A percentile compares a stretch with the other conserved stretches of the same genome.
These are phyloP conservation scores for Andrena bicolor DNA, from an alignment of 2,888 invertebrate genomes.

Conservation along the genomic window DNA sequence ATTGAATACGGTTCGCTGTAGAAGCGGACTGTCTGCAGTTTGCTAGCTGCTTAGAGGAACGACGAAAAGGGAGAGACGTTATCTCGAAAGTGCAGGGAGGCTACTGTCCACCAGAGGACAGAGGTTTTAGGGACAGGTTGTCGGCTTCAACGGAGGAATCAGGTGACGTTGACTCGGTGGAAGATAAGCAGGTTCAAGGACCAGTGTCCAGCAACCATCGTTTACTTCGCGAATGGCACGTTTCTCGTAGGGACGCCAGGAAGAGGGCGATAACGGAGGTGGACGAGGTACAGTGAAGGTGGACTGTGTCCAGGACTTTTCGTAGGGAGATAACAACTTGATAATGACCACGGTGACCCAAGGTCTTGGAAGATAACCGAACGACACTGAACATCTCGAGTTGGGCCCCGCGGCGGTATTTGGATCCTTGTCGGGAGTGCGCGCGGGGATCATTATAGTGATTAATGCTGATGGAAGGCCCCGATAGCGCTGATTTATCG, in stretches of 20 bases:
- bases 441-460: conserved; percentile 83
- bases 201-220: conserved; percentile 56
- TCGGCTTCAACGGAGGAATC: conserved; percentile 45
- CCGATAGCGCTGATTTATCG: conserved; percentile 84
- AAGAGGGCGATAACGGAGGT: conserved; percentile 29
- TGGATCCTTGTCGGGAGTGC: conserved; percentile 79
- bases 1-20: background rate
- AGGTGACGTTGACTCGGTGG: conserved; percentile 55
- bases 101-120: conserved; percentile 8
- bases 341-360: conserved; percentile 78
- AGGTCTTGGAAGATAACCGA: conserved; percentile 74
- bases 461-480: conserved; percentile 83
- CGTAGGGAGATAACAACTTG: conserved; percentile 79
- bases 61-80: background rate
- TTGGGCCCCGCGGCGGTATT: conserved; percentile 75
- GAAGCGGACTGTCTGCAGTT: background rate
- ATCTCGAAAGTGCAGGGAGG: background rate
- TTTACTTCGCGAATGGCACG: conserved; percentile 47
- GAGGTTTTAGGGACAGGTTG: conserved; percentile 53
- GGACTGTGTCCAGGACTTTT: conserved; percentile 74
- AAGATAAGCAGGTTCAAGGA: conserved; percentile 65
- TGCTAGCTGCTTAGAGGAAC: background rate
- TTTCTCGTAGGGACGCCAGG: conserved; percentile 35
- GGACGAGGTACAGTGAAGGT: conserved; percentile 23
- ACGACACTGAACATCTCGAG: conserved; percentile 71